Base-by-base conservation (phyloP, 1,140 invertebrate genomes). In the Rhizoglyphus robini region DNA sequence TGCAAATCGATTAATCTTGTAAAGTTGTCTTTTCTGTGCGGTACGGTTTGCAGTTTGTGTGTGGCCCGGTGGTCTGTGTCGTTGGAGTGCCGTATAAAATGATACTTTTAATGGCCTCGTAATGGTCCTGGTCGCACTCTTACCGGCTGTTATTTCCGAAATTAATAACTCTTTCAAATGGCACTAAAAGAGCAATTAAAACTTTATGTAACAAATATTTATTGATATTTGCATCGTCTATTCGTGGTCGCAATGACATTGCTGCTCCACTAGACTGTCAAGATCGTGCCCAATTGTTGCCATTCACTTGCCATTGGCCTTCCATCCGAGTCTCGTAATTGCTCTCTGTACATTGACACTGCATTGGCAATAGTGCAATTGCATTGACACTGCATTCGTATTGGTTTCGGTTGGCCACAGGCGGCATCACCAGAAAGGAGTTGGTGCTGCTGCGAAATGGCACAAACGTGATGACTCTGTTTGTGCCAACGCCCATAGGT, bases 1-100 rank as follows among this genome's bases (percentile, higher is more conserved):
- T 54, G 23, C 23, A 54, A 54, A 54, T 54, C 51, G 51, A 54
- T 54, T 54, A 54, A 54, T 54, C 51, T 54, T 54, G 51, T 25
- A 41, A 8, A 18, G n/a, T n/a, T n/a, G n/a, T n/a, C n/a, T n/a
- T n/a, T 18, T 18, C 36, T 8, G 36, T 41, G 36, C 36, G 8
- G 36, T 41, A 41, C 36, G 36, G 36, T 11, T n/a, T n/a, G 8
- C 8, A 11, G 36, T 11, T 41, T 54, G 51, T 32, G 51, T 54
- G 51, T 54, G 51, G 51, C 51, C 51, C 8, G 36, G 36, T n/a
- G n/a, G n/a, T n/a, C n/a, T n/a, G n/a, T 41, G 8, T 41, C 36
- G 36, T 41, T 18, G 36, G 8, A 18, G 36, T 41, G 8, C 18
- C 36, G n/a, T 20, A 54, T 54, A 20, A 54, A 54, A 54, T 54